Conservation (phyloP, 1,140 invertebrate genomes). For the Drosophila truncata region DNA sequence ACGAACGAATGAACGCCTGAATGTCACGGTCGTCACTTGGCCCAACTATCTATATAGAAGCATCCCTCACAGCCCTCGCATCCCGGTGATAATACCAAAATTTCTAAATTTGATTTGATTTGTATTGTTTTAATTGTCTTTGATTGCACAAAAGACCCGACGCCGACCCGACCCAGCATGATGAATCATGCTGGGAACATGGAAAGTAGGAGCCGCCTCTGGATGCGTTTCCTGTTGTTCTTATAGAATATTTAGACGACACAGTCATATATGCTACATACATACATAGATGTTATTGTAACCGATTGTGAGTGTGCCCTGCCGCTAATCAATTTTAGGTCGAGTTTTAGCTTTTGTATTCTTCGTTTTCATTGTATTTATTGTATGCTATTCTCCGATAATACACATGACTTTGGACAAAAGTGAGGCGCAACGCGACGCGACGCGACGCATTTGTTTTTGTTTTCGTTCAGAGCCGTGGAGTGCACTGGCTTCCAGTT, state of each 20-base stretch:
- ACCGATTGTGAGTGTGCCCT: constrained; percentile 25
- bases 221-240: constrained; percentile 35
- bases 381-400: constrained; percentile 22
- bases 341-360: constrained; percentile 35
- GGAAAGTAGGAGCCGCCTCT: constrained; percentile 9
- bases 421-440: constrained; percentile 14
- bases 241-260: background rate
- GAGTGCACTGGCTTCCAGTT: background rate
- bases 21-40: constrained; percentile 31
- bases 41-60: constrained; percentile 1
- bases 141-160: constrained; percentile 68
- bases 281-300: background rate
- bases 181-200: constrained; percentile 30
- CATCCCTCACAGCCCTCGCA: background rate
- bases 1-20: constrained; percentile 5
- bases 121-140: constrained; percentile 67
- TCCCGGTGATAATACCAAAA: background rate
- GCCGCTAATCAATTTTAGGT: constrained; percentile 46
- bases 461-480: background rate
- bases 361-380: constrained; percentile 9
- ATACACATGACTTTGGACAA: constrained; percentile 15
- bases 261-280: too few species aligned
- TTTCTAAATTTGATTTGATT: constrained; percentile 32
- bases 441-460: constrained; percentile 30
- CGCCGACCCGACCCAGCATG: constrained; percentile 13